Evolutionary conservation across 2,888 invertebrate species (phyloP).

Genomic region (Platycheirus rosarum): DNA sequence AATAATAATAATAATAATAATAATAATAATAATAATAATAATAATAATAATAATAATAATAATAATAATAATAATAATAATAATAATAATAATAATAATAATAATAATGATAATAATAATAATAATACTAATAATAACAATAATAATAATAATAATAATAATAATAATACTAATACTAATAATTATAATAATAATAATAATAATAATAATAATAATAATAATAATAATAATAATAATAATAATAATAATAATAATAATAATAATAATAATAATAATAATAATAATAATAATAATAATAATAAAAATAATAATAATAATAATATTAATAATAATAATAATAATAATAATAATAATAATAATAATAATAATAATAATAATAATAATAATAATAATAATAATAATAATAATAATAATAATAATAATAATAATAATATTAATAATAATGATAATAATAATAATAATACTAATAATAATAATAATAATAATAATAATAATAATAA

Average conservation of each 20-base stretch:
- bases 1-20: not conserved
- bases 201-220: slow-evolving; percentile 36
- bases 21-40: not conserved
- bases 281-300: slow-evolving; percentile 30
- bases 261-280: slow-evolving; percentile 29
- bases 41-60: slow-evolving; percentile 2
- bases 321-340: slow-evolving; percentile 28
- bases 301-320: slow-evolving; percentile 29
- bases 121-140: slow-evolving; percentile 1
- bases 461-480: slow-evolving; percentile 34
- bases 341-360: slow-evolving; percentile 37
- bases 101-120: not conserved
- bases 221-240: slow-evolving; percentile 35
- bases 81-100: slow-evolving; percentile 1
- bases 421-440: slow-evolving; percentile 30
- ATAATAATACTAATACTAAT: slow-evolving; percentile 8
- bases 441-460: slow-evolving; percentile 29
- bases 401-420: slow-evolving; percentile 28
- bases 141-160: not conserved
- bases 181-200: slow-evolving; percentile 35
- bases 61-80: slow-evolving; percentile 2
- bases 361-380: slow-evolving; percentile 33
- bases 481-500: slow-evolving; percentile 32
- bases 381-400: slow-evolving; percentile 30
- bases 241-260: slow-evolving; percentile 32